Evolutionary conservation across 2,113 vertebrate species (phyloP).

Genomic region (Nothoprocta perdicaria): DNA sequence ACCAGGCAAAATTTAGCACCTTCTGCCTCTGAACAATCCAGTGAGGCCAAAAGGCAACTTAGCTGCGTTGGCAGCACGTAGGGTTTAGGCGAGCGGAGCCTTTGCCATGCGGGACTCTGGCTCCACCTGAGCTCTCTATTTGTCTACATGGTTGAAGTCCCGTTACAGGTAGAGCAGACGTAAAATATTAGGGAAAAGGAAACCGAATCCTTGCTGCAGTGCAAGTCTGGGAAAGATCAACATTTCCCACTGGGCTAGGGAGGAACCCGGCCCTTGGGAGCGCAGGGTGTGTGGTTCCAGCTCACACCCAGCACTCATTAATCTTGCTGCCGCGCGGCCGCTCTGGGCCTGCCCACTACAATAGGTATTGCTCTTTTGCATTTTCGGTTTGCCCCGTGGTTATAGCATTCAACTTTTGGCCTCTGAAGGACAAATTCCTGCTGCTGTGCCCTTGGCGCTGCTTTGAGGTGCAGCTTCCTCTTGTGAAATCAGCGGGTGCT

Average conservation of each 20-base stretch:
- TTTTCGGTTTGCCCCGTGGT: not conserved
- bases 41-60: not conserved
- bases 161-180: not conserved
- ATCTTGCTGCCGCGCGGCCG: not conserved
- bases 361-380: not conserved
- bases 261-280: not conserved
- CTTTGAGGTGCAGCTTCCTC: conserved; percentile 70
- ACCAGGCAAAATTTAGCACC: not conserved
- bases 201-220: not conserved
- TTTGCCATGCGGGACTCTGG: not conserved
- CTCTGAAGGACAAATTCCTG: conserved; percentile 50
- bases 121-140: not conserved
- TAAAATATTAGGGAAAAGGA: not conserved
- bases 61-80: not conserved
- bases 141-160: not conserved
- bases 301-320: conserved; percentile 31
- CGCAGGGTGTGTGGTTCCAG: not conserved
- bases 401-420: conserved; percentile 8
- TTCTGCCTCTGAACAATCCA: not conserved
- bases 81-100: not conserved
- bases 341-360: conserved; percentile 6
- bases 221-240: not conserved
- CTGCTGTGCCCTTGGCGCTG: not conserved
- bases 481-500: not conserved
- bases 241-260: not conserved